These are phyloP conservation scores for Rotaria sp. DNA, from an alignment of 2,888 invertebrate species.

Conservation along the genomic window DNA sequence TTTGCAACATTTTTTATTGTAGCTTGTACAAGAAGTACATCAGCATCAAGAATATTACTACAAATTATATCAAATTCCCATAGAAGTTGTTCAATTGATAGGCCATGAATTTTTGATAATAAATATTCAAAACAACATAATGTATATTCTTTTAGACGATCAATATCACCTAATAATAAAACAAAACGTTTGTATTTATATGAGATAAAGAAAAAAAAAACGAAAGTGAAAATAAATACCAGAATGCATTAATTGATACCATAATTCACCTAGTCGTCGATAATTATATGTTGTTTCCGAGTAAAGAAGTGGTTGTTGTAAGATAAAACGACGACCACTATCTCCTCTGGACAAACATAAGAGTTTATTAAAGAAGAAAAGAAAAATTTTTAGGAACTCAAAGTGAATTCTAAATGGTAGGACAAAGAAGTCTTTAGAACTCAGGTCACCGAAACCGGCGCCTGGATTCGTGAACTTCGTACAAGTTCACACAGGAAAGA, in stretches of 20 bases:
- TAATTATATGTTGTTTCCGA: slow-evolving; percentile 52
- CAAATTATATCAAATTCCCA: slow-evolving; percentile 67
- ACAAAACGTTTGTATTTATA: too few species aligned
- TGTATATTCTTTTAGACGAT: slow-evolving; percentile 73
- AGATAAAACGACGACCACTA: slow-evolving; percentile 43
- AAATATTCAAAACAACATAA: slow-evolving; percentile 86
- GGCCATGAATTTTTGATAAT: slow-evolving; percentile 75
- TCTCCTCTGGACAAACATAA: slow-evolving; percentile 14
- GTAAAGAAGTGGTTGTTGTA: slow-evolving; percentile 48
- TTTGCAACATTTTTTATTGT: slow-evolving; percentile 76
- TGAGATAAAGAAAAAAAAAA: too few species aligned
- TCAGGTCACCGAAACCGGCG: too few species aligned
- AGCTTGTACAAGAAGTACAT: slow-evolving; percentile 75
- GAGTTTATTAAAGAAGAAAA: neutral
- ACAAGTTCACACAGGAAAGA: too few species aligned
- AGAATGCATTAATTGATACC: slow-evolving; percentile 55
- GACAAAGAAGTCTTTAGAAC: too few species aligned
- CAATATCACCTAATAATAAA: slow-evolving; percentile 62
- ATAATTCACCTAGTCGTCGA: slow-evolving; percentile 51
- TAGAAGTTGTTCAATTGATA: slow-evolving; percentile 75
- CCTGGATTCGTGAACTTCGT: too few species aligned
- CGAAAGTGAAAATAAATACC: slow-evolving; percentile 43
- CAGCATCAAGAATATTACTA: slow-evolving; percentile 62
- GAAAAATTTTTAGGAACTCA: too few species aligned
- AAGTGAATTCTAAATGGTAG: too few species aligned